Conservation (phyloP, 2,797 vertebrate species). For the Bufotes viridis region DNA sequence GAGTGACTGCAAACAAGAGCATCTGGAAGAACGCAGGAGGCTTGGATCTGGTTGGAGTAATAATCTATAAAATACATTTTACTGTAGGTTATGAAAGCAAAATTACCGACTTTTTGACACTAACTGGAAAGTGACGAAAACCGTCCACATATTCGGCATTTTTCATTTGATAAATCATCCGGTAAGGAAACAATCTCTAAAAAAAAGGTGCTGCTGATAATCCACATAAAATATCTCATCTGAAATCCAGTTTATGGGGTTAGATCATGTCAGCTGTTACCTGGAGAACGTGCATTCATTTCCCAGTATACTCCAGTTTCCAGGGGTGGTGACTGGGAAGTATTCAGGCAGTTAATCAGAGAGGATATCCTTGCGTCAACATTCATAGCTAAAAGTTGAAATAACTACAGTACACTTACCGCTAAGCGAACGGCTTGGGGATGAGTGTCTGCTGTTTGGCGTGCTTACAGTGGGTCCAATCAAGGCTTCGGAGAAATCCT, state of each 20-base stretch:
- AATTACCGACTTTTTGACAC: too few species aligned
- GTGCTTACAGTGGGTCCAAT: conserved; percentile 86
- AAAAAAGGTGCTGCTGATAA: too few species aligned
- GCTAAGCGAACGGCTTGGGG: conserved; percentile 87
- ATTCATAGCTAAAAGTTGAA: not conserved
- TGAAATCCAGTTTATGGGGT: not conserved
- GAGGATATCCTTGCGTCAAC: not conserved
- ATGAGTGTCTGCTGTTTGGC: conserved; percentile 91
- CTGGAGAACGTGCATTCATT: not conserved
- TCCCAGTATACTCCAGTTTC: not conserved
- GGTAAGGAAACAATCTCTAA: too few species aligned
- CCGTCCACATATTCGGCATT: too few species aligned
- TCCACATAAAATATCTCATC: too few species aligned
- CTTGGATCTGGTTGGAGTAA: too few species aligned
- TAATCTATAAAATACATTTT: too few species aligned
- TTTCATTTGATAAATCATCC: too few species aligned
- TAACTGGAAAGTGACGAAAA: too few species aligned
- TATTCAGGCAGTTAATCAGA: not conserved
- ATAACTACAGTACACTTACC: conserved; percentile 75
- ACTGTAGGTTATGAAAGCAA: too few species aligned
- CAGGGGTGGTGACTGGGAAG: not conserved
- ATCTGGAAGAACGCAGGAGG: too few species aligned
- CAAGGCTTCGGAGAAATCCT: conserved; percentile 85
- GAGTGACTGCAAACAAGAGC: too few species aligned
- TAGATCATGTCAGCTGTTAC: not conserved